These are phyloP conservation scores for Eledona agricola DNA, from an alignment of 2,888 invertebrate species.

Conservation along the genomic window DNA sequence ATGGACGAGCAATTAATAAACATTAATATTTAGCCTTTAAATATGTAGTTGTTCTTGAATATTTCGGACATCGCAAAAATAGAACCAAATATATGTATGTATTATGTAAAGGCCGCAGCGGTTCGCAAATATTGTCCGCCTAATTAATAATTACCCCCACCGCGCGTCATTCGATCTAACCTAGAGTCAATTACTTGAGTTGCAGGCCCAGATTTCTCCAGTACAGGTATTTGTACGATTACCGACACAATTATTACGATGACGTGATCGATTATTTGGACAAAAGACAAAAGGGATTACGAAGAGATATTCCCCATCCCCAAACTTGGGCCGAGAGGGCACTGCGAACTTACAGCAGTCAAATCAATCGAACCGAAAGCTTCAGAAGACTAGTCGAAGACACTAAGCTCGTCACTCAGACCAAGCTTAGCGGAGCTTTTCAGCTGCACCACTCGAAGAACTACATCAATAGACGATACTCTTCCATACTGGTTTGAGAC, in stretches of 20 bases:
- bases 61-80: too few species aligned
- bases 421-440: slow-evolving; percentile 73
- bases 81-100: too few species aligned
- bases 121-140: too few species aligned
- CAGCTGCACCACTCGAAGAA: slow-evolving; percentile 80
- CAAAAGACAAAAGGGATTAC: slow-evolving; percentile 73
- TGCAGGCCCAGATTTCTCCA: slow-evolving; percentile 80
- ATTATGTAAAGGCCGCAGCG: too few species aligned
- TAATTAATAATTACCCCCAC: too few species aligned
- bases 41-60: too few species aligned
- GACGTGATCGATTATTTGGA: slow-evolving; percentile 86
- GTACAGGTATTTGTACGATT: slow-evolving; percentile 84
- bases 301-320: slow-evolving; percentile 76
- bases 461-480: slow-evolving; percentile 78
- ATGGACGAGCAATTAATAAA: too few species aligned
- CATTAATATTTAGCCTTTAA: too few species aligned
- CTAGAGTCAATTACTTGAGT: too few species aligned
- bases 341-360: slow-evolving; percentile 71
- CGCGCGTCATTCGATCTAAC: too few species aligned
- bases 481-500: slow-evolving; percentile 49
- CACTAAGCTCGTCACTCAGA: slow-evolving; percentile 67
- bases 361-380: slow-evolving; percentile 57
- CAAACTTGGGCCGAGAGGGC: slow-evolving; percentile 89
- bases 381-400: slow-evolving; percentile 53
- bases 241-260: slow-evolving; percentile 86